Base-by-base conservation (phyloP, 1,140 invertebrate genomes). In the Trichogramma pretiosum region DNA sequence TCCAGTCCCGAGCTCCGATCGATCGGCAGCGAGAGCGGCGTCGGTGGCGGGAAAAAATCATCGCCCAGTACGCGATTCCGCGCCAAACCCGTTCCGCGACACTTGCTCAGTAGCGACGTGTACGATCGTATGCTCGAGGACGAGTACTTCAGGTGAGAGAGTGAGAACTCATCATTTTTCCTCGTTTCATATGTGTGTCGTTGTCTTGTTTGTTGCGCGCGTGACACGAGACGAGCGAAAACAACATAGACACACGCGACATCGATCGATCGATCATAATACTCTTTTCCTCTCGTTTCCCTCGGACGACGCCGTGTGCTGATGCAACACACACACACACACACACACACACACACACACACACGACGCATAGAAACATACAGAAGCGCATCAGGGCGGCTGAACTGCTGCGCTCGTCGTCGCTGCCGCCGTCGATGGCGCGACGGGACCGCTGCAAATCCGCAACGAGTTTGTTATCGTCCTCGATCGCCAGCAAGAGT, bases 121-220 rank as follows among this genome's bases (percentile, higher is more conserved):
- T 83, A 83, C 45, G 76, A 81, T 41, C 81, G 78, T 56, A 81
- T 80, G 72, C 70, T 79, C 34, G 81, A 84, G 59, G 79, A 84
- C 53, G 80, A 83, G 52, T 83, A 78, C 63, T 81, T 80, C 57
- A 76, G 80, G 81, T 83, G 57, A 60, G 23, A 22, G 35, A 9
- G 18, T n/a, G n/a, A n/a, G n/a, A n/a, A n/a, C n/a, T n/a, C n/a
- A n/a, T n/a, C 10, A 41, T 13, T 24, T 23, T 41, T 26, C 0
- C 5, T 38, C n/a, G 1, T 38, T 18, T 3, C 11, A 11, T 38
- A 19, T 38, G 14, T 19, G 22, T 17, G n/a, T 11, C 10, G 17
- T 38, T 19, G 17, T 8, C 5, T 38, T 19, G 1, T n/a, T n/a
- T n/a, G n/a, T n/a, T n/a, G n/a, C n/a, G n/a, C n/a, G n/a, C n/a